Evolutionary conservation across 1,140 invertebrate genomes (phyloP).

Genomic region (Calephelis nemesis): DNA sequence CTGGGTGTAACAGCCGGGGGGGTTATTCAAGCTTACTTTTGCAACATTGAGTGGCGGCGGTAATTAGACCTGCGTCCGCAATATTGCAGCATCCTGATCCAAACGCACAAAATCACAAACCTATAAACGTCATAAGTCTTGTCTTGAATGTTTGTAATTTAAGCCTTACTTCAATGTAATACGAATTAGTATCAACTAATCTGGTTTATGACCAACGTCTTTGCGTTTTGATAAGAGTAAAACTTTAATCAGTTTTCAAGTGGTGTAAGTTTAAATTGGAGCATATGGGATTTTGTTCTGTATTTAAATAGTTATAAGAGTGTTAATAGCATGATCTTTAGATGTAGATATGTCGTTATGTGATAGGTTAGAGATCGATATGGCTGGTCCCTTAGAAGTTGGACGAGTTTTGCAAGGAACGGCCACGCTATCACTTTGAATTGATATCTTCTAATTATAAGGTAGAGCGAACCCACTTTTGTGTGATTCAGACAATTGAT

Average conservation of each 20-base stretch:
- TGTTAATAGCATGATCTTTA: conserved; percentile 23
- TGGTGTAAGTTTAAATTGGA: conserved; percentile 38
- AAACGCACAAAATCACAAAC: conserved; percentile 46
- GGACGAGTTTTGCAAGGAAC: conserved; percentile 70
- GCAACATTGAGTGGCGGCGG: conserved; percentile 72
- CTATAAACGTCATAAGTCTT: conserved; percentile 34
- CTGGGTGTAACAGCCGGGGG: conserved; percentile 63
- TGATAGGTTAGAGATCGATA: conserved; percentile 45
- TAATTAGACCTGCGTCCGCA: conserved; percentile 73
- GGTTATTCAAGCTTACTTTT: conserved; percentile 66
- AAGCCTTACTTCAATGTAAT: conserved; percentile 28
- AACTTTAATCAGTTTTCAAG: conserved; percentile 32
- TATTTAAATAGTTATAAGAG: conserved; percentile 21
- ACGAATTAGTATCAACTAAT: conserved; percentile 30
- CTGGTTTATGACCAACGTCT: conserved; percentile 11
- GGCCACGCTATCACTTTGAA: conserved; percentile 72
- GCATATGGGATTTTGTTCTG: conserved; percentile 33
- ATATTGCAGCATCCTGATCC: conserved; percentile 75
- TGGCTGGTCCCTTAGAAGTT: conserved; percentile 64
- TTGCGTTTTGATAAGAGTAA: conserved; percentile 31
- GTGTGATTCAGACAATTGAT: conserved; percentile 56
- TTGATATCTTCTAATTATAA: conserved; percentile 77
- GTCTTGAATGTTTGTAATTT: conserved; percentile 27
- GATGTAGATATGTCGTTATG: conserved; percentile 33
- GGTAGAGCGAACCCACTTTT: conserved; percentile 60